Percentiles rank a stretch among this genome's conserved stretches.
Evolutionary conservation across 2,888 invertebrate species (phyloP).

Genomic region (Scrobipalpa costella): DNA sequence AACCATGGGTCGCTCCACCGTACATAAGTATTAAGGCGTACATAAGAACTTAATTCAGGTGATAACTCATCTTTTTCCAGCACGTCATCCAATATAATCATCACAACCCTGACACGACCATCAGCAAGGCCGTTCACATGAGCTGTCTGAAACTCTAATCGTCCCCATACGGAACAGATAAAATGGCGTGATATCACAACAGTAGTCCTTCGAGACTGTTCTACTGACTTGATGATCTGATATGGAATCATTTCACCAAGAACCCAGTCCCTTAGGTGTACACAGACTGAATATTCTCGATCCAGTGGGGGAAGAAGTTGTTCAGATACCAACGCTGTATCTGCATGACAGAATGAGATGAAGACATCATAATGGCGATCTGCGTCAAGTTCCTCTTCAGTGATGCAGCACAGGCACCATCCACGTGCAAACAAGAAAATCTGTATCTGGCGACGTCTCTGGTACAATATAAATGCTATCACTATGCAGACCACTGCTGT

Average conservation of each 20-base stretch:
- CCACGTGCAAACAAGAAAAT: conserved; percentile 13
- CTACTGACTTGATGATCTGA: conserved; percentile 86
- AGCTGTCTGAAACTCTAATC: conserved; percentile 83
- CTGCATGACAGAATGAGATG: conserved; percentile 89
- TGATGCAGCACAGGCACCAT: conserved; percentile 13
- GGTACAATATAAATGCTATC: neutral
- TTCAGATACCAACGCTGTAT: conserved; percentile 85
- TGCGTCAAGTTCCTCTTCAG: conserved; percentile 16
- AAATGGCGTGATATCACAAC: conserved; percentile 43
- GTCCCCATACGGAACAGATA: conserved; percentile 78
- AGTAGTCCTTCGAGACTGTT: conserved; percentile 75
- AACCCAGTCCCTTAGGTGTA: conserved; percentile 88
- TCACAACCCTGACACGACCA: conserved; percentile 85
- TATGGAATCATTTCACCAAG: conserved; percentile 87
- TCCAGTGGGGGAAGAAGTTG: conserved; percentile 84
- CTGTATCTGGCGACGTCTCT: neutral
- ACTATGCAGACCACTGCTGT: neutral
- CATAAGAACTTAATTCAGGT: conserved; percentile 80
- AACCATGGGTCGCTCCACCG: conserved; percentile 91
- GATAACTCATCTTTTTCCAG: conserved; percentile 69
- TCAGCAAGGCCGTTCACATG: conserved; percentile 53
- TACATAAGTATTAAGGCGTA: conserved; percentile 89
- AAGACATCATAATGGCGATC: conserved; percentile 86
- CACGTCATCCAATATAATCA: conserved; percentile 84
- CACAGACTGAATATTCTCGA: conserved; percentile 76